Evolutionary conservation across 1,140 invertebrate species (phyloP).

Genomic region (Delia radicum): DNA sequence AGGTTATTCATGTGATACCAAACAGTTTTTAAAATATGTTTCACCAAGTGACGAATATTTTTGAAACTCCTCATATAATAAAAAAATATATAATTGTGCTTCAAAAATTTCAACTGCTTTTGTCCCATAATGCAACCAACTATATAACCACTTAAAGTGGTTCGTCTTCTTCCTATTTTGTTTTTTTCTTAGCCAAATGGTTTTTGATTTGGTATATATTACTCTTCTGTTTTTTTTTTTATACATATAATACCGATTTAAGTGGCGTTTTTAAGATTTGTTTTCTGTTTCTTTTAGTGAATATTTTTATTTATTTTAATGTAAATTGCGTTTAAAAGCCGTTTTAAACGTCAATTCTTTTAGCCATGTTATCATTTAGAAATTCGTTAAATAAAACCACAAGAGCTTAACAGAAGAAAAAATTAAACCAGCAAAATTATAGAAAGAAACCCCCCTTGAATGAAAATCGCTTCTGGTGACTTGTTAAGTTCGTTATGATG

Average conservation of each 20-base stretch:
- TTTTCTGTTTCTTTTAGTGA: not conserved
- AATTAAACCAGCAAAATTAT: too few relatives aligned
- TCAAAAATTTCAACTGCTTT: too few relatives aligned
- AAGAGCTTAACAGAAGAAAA: not conserved
- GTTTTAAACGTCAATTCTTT: conserved; percentile 19
- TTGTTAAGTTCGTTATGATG: conserved; percentile 53
- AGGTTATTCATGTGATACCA: too few relatives aligned
- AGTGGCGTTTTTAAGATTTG: conserved; percentile 21
- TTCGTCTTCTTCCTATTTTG: too few relatives aligned
- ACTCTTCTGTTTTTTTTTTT: not conserved
- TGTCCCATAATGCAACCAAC: too few relatives aligned
- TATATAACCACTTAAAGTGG: not conserved
- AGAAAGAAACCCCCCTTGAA: not conserved
- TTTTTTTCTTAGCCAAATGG: conserved; percentile 7
- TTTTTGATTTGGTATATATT: conserved; percentile 5
- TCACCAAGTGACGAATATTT: too few relatives aligned
- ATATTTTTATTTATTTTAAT: conserved; percentile 1
- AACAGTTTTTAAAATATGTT: too few relatives aligned
- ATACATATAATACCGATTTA: not conserved
- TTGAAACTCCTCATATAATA: too few relatives aligned
- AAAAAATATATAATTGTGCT: too few relatives aligned
- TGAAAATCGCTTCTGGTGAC: conserved; percentile 36
- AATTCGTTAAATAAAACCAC: conserved; percentile 3
- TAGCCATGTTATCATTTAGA: conserved; percentile 15
- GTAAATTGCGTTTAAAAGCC: conserved; percentile 17